phyloP scores from a whole-genome alignment of 2,888 invertebrate genomes.

The Aspidapion aeneum region DNA sequence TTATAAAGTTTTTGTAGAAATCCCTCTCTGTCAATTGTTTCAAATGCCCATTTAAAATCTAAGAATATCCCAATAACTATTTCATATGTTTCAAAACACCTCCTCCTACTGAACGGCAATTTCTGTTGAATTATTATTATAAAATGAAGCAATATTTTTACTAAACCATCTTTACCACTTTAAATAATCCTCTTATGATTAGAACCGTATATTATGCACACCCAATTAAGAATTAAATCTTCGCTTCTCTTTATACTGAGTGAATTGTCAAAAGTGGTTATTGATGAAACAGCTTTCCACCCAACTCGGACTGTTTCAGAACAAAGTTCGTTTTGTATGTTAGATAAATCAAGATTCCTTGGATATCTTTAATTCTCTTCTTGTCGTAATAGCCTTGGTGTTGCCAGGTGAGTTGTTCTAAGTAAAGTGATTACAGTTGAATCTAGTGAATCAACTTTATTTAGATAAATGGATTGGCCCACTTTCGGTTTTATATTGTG shows the following conservation, averaged over 20 bases:
- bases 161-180: neutral
- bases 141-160: neutral
- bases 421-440: no score
- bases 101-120: no score
- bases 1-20: no score
- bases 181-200: neutral
- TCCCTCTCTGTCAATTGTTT: no score
- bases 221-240: no score
- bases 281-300: neutral
- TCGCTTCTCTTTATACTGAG: neutral
- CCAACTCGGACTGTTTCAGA: neutral
- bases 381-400: no score
- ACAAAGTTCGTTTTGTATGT: neutral
- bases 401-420: no score
- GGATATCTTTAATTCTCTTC: neutral
- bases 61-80: no score
- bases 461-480: neutral
- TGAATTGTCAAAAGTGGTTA: neutral
- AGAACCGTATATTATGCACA: neutral
- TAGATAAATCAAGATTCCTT: neutral
- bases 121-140: no score
- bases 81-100: no score
- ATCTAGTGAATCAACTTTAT: neutral
- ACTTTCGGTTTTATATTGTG: neutral
- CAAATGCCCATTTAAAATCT: no score